Percentiles rank a stretch among this genome's conserved stretches.
phyloP scores from a whole-genome alignment of 2,113 vertebrate genomes.

The Psettodes erumei region DNA sequence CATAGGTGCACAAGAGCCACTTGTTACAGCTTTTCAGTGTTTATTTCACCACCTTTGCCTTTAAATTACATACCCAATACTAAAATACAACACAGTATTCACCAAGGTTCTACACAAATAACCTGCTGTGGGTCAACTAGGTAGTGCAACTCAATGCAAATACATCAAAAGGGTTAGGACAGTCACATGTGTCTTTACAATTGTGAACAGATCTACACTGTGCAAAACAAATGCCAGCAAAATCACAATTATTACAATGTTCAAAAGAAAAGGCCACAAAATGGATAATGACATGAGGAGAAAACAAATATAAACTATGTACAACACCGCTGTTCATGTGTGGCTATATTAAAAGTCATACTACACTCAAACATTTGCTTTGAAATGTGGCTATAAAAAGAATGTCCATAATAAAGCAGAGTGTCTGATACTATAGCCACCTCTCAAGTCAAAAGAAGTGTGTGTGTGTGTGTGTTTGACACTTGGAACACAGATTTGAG shows the following conservation, averaged over 20 bases:
- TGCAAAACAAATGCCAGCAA: slow-evolving; percentile 7
- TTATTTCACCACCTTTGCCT: slow-evolving; percentile 53
- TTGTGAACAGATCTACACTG: slow-evolving; percentile 10
- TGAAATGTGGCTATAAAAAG: not conserved
- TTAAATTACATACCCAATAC: slow-evolving; percentile 45
- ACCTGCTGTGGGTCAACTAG: slow-evolving; percentile 5
- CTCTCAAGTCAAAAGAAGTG: slow-evolving; percentile 3
- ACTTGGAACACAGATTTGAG: slow-evolving; percentile 17
- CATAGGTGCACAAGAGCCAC: rapidly evolving
- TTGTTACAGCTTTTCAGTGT: slow-evolving; percentile 47
- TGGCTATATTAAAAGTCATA: slow-evolving; percentile 37
- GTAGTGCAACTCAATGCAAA: slow-evolving; percentile 49
- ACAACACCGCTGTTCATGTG: slow-evolving; percentile 52
- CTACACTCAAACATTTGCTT: not conserved
- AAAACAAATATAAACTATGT: slow-evolving; percentile 55
- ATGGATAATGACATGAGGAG: slow-evolving; percentile 26
- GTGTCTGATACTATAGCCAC: not conserved
- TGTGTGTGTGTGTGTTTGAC: slow-evolving; percentile 1
- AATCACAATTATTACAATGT: slow-evolving; percentile 25
- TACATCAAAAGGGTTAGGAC: not conserved
- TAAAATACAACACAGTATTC: slow-evolving; percentile 35
- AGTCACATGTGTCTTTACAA: slow-evolving; percentile 8
- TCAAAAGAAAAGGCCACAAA: slow-evolving; percentile 10
- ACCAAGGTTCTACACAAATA: slow-evolving; percentile 39
- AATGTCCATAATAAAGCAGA: not conserved